Evolutionary conservation across 1,140 invertebrate species (phyloP), one percentile per base, ranked within the genome.

Genomic region (Drosophila baimaii): DNA sequence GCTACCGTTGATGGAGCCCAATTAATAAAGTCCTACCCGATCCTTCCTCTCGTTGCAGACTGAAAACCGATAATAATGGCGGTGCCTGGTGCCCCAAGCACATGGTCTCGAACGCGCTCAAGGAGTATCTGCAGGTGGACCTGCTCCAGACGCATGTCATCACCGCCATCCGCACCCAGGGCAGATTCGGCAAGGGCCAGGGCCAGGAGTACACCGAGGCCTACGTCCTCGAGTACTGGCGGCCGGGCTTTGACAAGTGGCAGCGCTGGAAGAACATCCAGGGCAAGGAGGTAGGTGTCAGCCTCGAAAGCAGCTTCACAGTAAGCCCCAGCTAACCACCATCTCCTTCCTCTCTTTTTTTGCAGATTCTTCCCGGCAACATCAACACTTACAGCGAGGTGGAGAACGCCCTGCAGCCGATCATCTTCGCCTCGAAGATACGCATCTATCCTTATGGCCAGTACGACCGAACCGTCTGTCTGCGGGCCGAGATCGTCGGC

Each of bases 81-180:
- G 98, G 98, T 31, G 98, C 98, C 0, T 99, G 98, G 98, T 99
- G 98, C 93, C 98, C 98, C 5, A 95, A 95, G 86, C 94, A 95
- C 52, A 96, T 97, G 93, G 96, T 99, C 52, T 97, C 96, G n/a
- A 94, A 95, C 44, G 96, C 97, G 61, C 94, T 95, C 1, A 95
- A 95, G 31, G 98, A 99, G 92, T 98, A 96, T 94, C 93, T 99
- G 25, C 96, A 99, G 93, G 95, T 99, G 52, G 95, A 98, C 90
- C 93, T 99, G 39, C 94, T 94, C 55, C 93, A 93, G 49, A 94
- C 97, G 52, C 95, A 97, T 81, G 95, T 97, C 54, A 94, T 99
- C 77, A 97, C 97, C 9, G 96, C 95, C 10, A 95, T 96, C 1
- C 95, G 96, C 70, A 98, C 97, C 2, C 98, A 99, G 92, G 98